Evolutionary conservation across 2,797 vertebrate genomes (phyloP).

Genomic region (Sebastes hopkinsi): DNA sequence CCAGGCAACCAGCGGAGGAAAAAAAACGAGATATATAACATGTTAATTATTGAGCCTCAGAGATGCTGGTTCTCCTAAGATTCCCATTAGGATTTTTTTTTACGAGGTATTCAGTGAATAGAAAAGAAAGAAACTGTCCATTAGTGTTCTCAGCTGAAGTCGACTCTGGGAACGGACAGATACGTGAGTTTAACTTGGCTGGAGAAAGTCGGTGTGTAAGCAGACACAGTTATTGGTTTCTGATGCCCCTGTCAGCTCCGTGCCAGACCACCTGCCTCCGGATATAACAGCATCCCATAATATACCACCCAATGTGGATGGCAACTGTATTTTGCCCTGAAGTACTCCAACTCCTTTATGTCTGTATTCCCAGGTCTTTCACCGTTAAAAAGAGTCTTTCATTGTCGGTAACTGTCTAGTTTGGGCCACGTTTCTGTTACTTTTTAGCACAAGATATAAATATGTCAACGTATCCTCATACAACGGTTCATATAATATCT

Average conservation of each 20-base stretch:
- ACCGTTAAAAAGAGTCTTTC: neutral
- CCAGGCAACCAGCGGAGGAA: neutral
- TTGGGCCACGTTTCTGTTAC: neutral
- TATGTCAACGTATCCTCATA: neutral
- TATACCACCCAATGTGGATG: slow-evolving; percentile 37
- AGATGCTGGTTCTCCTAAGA: neutral
- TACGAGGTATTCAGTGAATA: neutral
- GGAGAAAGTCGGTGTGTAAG: slow-evolving; percentile 72
- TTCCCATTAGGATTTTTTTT: neutral
- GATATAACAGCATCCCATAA: slow-evolving; percentile 52
- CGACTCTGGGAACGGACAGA: slow-evolving; percentile 50
- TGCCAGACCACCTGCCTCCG: slow-evolving; percentile 85
- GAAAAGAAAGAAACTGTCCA: neutral
- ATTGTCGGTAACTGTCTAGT: neutral
- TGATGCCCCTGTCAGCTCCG: slow-evolving; percentile 80
- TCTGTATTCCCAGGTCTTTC: neutral
- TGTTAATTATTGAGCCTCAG: neutral
- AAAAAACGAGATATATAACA: neutral
- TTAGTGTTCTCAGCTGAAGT: slow-evolving; percentile 12
- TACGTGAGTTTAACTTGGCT: slow-evolving; percentile 85
- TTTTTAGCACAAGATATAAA: neutral
- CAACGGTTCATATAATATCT: too few relatives aligned
- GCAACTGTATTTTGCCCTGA: slow-evolving; percentile 16
- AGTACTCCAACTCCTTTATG: neutral
- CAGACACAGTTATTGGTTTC: slow-evolving; percentile 86